Evolutionary conservation across 2,888 invertebrate species (phyloP), one percentile per base, ranked within the genome.

Genomic region (Colostygia pectinataria): DNA sequence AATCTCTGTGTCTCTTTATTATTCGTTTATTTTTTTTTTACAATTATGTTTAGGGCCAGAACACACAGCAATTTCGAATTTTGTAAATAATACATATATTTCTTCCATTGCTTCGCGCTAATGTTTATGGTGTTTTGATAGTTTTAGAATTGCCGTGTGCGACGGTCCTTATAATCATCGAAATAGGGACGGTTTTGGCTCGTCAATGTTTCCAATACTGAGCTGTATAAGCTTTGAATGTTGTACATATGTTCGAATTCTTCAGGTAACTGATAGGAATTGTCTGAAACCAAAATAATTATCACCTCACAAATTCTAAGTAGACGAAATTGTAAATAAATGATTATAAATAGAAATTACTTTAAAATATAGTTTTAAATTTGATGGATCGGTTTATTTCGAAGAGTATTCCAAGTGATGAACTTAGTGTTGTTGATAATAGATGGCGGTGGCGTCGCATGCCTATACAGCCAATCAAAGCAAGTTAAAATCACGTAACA

Each of bases 101-200:
- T 31, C 8, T 14, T 2, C 18, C 32, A 12, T 20, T 25, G 15
- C 20, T 31, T 13, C 2, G 10, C 25, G 27, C n/a, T 20, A 12
- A 36, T 2, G 14, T 31, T 39, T 33, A n/a, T 39, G 38, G 15
- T 39, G 24, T 44, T 34, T 50, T 24, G 7, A 8, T 15, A 6
- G 10, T 18, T 41, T 12, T 4, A 18, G 14, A 8, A 20, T 27
- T 50, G 32, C 42, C 39, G 56, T 53, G 38, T 50, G 46, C 51
- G 43, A 14, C 38, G 39, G 12, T 7, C 13, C 34, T 40, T 57
- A 46, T 53, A 50, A 6, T 44, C 43, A 53, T 45, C 41, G 40
- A 36, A 28, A 42, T 50, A 55, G 59, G 66, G 64, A 66, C 65
- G 68, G 64, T 68, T 68, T 68, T 68, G 70, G 67, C 66, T 70